Evolutionary conservation across 2,797 vertebrate genomes (phyloP), one percentile per base, ranked within the genome.

Genomic region (Pangasius mekongensis): DNA sequence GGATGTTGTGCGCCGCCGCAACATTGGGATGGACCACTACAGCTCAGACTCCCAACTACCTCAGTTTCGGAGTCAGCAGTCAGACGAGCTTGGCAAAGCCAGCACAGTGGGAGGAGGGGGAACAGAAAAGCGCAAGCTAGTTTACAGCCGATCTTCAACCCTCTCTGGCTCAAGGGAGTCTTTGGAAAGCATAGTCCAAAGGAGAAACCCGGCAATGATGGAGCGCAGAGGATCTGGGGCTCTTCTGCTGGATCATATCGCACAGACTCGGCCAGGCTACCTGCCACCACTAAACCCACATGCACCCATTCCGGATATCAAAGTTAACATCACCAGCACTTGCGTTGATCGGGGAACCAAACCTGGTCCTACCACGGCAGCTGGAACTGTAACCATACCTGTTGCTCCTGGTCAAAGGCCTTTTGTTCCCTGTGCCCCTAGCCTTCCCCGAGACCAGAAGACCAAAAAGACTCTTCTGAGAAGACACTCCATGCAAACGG

Each of bases 401-500:
- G 62, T 86, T 81, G 89, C 90, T 39, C 88, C 94, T 43, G 96
- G 94, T 4, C 92, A 96, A 69, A 98, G 96, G 77, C 92, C 94
- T 62, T 90, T 96, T 36, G 88, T 95, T 11, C 95, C 97, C 36
- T 94, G 95, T 83, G 97, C 94, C 85, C 96, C 97, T 6, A 74
- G 90, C 86, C 95, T 96, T 84, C 94, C 96, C 0, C 96, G 92
- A 88, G 96, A 97, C 77, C 88, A 94, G 33, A 97, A 96, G 93
- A 94, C 89, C 30, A 97, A 95, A 0, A 97, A 96, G 92, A 96
- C 94, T 89, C 91, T 98, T 4, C 92, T 97, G 90, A 95, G 97
- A 87, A 96, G 97, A 81, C 97, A 99, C 84, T 98, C 97, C 36
- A 96, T 97, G 94, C 97, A 97, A 94, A 97, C 95, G 0, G 96